A percentile compares a stretch with the other conserved stretches of the same genome.
Conservation (phyloP, 2,113 vertebrate genomes). For the Halcyon malimbica region DNA sequence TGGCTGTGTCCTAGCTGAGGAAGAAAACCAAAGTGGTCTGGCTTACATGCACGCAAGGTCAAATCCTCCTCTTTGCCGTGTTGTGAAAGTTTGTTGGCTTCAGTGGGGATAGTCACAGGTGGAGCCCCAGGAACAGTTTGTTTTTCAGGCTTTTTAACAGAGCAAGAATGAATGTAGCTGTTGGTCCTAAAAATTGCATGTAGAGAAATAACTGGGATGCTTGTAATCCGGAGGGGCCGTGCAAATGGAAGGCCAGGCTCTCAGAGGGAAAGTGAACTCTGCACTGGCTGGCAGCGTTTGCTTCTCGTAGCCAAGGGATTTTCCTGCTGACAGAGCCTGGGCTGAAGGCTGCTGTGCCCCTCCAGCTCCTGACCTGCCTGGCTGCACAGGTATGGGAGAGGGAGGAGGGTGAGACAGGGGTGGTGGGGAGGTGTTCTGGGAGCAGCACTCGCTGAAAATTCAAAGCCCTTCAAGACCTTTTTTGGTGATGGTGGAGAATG, state of each 20-base stretch:
- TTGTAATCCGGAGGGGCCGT: not conserved
- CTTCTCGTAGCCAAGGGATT: not conserved
- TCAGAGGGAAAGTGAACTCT: constrained; percentile 27
- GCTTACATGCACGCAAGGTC: not conserved
- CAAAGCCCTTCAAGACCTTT: constrained; percentile 39
- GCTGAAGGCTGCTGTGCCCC: not conserved
- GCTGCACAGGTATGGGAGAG: constrained; percentile 3
- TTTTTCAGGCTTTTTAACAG: not conserved
- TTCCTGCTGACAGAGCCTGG: constrained; percentile 25
- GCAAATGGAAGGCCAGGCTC: not conserved
- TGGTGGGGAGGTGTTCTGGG: not conserved
- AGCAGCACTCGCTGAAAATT: not conserved
- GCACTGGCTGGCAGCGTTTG: not conserved
- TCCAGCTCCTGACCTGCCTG: not conserved
- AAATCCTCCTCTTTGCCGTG: not conserved
- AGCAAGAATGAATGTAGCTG: not conserved
- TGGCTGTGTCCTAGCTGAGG: not conserved
- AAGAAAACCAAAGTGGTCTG: not conserved
- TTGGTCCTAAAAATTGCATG: not conserved
- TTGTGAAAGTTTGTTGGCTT: not conserved
- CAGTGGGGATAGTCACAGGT: not conserved
- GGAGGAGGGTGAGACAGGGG: not conserved
- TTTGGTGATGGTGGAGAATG: constrained; percentile 37
- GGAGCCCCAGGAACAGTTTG: not conserved
- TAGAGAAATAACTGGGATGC: constrained; percentile 26